phyloP scores from a whole-genome alignment of 2,797 vertebrate genomes.

The Propithecus perrieri region DNA sequence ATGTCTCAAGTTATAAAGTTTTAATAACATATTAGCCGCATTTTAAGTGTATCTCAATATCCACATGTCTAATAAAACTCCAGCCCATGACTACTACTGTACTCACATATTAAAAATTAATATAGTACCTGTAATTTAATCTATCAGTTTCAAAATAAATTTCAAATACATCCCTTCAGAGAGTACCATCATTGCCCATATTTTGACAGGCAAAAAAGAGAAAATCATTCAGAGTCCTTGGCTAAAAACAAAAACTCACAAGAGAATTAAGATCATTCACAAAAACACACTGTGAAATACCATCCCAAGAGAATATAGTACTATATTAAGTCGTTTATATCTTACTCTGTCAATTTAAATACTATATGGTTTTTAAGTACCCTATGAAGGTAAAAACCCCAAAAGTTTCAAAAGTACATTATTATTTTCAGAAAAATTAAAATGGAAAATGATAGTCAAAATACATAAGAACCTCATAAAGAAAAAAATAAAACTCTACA shows the following conservation, averaged over 20 bases:
- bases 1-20: background rate
- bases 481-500: background rate
- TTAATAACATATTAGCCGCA: background rate
- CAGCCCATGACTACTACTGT: background rate
- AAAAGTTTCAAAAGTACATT: background rate
- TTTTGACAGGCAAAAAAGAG: slow-evolving; percentile 39
- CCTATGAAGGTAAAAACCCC: background rate
- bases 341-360: background rate
- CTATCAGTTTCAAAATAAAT: background rate
- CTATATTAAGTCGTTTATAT: background rate
- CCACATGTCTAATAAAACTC: background rate
- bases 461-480: background rate
- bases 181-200: background rate
- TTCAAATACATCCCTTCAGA: background rate
- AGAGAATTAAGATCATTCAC: slow-evolving; percentile 18
- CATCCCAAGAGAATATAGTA: background rate
- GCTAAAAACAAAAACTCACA: slow-evolving; percentile 9
- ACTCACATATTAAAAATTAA: background rate
- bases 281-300: slow-evolving; percentile 25
- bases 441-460: background rate
- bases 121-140: background rate
- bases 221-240: background rate
- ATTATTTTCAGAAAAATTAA: slow-evolving; percentile 47
- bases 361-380: background rate
- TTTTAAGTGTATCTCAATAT: background rate